Evolutionary conservation across 2,888 invertebrate genomes (phyloP).

Genomic region (Reticulitermes lucifugus): DNA sequence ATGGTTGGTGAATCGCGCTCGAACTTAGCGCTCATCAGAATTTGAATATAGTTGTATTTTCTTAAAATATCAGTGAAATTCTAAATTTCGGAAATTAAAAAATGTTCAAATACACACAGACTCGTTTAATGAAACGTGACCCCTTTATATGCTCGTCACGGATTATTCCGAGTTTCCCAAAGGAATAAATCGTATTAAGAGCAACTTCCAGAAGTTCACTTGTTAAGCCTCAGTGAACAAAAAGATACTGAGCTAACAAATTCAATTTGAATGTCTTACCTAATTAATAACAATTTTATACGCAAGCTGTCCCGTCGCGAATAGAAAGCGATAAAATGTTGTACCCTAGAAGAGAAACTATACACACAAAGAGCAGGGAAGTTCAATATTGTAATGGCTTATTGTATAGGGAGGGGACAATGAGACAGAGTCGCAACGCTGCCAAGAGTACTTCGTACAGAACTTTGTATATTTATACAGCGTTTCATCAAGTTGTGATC

Average conservation of each 20-base stretch:
- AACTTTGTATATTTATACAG: background rate
- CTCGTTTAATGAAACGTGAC: background rate
- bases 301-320: background rate
- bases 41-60: too few species aligned
- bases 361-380: background rate
- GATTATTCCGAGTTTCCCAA: background rate
- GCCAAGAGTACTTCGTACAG: background rate
- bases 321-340: background rate
- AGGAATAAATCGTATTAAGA: background rate
- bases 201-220: background rate
- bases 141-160: background rate
- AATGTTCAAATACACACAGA: background rate
- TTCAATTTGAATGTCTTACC: conserved; percentile 5
- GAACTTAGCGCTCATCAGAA: too few species aligned
- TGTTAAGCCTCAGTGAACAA: background rate
- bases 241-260: background rate
- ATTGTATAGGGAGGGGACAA: background rate
- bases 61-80: too few species aligned
- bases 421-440: background rate
- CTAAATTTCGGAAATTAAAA: too few species aligned
- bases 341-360: background rate
- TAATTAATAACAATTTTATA: conserved; percentile 29
- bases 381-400: too few species aligned
- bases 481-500: background rate
- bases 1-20: too few species aligned